These are phyloP conservation scores for Spialia ferax DNA, from an alignment of 2,888 invertebrate genomes.

Conservation along the genomic window DNA sequence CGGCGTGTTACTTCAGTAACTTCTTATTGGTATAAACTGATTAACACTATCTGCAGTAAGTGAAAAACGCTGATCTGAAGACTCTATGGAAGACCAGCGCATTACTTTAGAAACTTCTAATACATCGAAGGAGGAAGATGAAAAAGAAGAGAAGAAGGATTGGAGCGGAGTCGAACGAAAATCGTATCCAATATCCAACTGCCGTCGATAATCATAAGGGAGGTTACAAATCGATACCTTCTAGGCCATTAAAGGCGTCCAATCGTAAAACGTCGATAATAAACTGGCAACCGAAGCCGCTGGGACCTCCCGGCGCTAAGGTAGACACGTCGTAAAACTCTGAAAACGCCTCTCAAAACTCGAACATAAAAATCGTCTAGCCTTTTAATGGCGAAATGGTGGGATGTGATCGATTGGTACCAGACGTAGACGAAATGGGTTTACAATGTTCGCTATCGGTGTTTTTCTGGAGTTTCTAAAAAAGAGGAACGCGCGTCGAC, in stretches of 20 bases:
- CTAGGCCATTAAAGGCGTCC: background rate
- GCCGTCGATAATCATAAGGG: background rate
- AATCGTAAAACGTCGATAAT: constrained; percentile 3
- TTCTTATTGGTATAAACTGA: too few species aligned
- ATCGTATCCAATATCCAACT: background rate
- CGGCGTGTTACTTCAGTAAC: too few species aligned
- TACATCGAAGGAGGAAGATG: too few species aligned
- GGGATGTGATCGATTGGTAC: background rate
- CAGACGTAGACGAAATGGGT: background rate
- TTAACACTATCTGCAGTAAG: too few species aligned
- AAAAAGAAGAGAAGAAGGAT: too few species aligned
- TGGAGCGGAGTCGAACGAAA: background rate
- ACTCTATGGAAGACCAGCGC: too few species aligned
- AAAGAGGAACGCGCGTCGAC: too few species aligned
- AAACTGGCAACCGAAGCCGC: background rate
- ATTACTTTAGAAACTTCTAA: too few species aligned
- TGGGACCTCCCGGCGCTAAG: constrained; percentile 15
- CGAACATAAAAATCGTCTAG: constrained; percentile 37
- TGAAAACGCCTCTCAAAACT: constrained; percentile 32
- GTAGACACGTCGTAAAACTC: constrained; percentile 35
- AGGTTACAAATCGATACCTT: background rate
- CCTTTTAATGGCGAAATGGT: constrained; percentile 13
- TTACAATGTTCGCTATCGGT: background rate
- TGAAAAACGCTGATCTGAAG: too few species aligned
- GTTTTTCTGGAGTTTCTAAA: too few species aligned